Percentiles rank a stretch among this genome's conserved stretches.
Conservation (phyloP, 2,797 vertebrate species). For the Crypturellus tataupa region DNA sequence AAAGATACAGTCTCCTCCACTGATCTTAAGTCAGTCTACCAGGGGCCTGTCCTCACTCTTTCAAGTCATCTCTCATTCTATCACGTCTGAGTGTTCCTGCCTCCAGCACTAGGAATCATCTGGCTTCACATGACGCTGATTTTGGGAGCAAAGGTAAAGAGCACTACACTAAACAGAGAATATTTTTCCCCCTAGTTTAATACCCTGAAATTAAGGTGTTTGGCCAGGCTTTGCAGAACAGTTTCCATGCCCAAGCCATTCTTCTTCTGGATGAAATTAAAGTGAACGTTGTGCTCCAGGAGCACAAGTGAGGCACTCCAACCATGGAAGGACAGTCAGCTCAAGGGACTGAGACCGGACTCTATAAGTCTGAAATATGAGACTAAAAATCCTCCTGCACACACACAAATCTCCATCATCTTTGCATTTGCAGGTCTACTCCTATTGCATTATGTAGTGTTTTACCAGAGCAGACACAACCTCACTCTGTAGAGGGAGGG, state of each 20-base stretch:
- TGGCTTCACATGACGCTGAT: neutral
- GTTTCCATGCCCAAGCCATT: neutral
- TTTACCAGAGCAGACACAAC: neutral
- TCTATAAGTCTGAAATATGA: neutral
- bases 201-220: neutral
- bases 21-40: neutral
- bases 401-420: too few relatives aligned
- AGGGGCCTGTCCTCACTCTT: neutral
- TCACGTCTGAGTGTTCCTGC: neutral
- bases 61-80: neutral
- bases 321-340: neutral
- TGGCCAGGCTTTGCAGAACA: neutral
- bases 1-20: neutral
- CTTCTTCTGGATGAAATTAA: neutral
- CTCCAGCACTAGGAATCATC: accelerated
- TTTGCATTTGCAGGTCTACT: neutral
- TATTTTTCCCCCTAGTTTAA: neutral
- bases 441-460: too few relatives aligned
- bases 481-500: neutral
- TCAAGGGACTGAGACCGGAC: neutral
- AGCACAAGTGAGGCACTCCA: accelerated
- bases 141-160: neutral
- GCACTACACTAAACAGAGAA: neutral
- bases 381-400: neutral
- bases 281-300: neutral